Base-by-base conservation (phyloP, 2,888 invertebrate genomes). In the Prionchulus punctatus region DNA sequence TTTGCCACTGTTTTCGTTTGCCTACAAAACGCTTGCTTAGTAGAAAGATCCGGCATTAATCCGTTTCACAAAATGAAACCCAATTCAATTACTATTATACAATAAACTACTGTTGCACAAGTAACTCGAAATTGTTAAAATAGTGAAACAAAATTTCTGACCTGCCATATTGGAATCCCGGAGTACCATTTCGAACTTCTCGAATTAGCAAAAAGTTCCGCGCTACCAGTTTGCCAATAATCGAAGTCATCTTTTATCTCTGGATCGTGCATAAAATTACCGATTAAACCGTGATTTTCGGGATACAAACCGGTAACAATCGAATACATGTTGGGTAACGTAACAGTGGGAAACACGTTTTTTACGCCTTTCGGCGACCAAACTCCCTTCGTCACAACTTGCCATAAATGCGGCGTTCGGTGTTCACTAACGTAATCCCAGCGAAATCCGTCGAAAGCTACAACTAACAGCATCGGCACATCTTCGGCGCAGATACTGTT, bases 251-350 rank as follows among this genome's bases (percentile, higher is more conserved):
- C 60, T 1, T 60, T 67, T 60, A 42, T 64, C 30, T 67, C 63
- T 0, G 75, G 74, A 67, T 82, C 81, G 65, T 76, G 81, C 63
- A 80, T 75, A 30, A 67, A 66, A 67, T 80, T 83, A 15, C 79
- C 81, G 1, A 82, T 70, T 30, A 84, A 79, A 0, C 83, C 84
- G 70, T 84, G 84, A 23, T 72, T 75, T 68, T 82, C 82, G 0
- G 80, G 76, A 66, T 79, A 81, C 52, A 81, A 69, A 7, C 83
- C 83, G 36, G 82, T n/a, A 23, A 23, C 23, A 7, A 45, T n/a
- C 18, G 45, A 45, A 23, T 45, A 45, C 12, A 45, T n/a, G 23
- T 45, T 45, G 12, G 45, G 12, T 23, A 45, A 23, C 7, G 45
- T 45, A 7, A 7, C 23, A 23, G 45, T 23, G 18, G 45, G 45